phyloP scores from a whole-genome alignment of 37 sponge, comb jelly and placozoan species.

The Oscarella lobularis region DNA sequence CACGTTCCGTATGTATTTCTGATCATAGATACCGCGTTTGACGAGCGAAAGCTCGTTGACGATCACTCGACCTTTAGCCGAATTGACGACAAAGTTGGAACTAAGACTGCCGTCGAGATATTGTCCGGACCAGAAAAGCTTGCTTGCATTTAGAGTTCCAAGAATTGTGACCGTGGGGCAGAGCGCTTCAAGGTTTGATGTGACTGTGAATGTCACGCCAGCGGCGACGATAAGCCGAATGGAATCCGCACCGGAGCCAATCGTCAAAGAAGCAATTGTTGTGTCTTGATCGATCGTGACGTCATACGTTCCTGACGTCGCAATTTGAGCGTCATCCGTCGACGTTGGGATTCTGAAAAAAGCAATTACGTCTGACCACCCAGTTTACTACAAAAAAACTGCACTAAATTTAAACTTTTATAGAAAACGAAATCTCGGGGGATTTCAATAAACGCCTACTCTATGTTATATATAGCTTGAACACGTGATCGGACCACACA shows the following conservation, averaged over 20 bases:
- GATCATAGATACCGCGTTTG: neutral
- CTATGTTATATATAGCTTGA: too few relatives aligned
- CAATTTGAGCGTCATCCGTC: neutral
- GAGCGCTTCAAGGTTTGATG: neutral
- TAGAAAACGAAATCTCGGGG: too few relatives aligned
- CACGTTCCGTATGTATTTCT: neutral
- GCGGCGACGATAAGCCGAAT: neutral
- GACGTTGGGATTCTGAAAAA: neutral
- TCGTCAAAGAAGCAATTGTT: neutral
- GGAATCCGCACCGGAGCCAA: neutral
- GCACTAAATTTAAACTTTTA: too few relatives aligned
- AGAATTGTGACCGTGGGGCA: neutral
- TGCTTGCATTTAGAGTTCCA: neutral
- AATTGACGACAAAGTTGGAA: too few relatives aligned
- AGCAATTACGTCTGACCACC: too few relatives aligned
- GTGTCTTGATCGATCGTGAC: neutral
- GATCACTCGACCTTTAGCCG: neutral
- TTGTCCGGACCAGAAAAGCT: neutral
- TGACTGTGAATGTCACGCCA: neutral
- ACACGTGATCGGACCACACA: too few relatives aligned
- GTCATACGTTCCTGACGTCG: neutral
- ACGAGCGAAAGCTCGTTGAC: neutral
- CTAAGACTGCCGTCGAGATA: neutral
- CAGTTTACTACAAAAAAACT: too few relatives aligned
- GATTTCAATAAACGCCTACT: too few relatives aligned